Evolutionary conservation across 1,140 invertebrate genomes (phyloP).

Genomic region (Vanessa tameamea): DNA sequence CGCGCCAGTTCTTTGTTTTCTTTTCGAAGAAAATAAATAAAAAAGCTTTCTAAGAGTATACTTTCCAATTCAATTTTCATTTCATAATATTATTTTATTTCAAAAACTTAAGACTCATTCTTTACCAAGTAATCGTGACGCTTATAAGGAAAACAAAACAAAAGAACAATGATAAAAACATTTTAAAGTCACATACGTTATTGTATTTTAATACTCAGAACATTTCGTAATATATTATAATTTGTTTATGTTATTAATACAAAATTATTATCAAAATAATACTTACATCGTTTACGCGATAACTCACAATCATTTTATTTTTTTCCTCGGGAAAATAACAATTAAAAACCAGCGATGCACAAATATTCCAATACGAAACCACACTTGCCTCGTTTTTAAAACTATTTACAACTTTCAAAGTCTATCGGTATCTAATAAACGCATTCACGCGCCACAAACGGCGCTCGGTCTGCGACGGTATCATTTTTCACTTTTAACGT

Average conservation of each 20-base stretch:
- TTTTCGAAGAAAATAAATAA: conserved; percentile 19
- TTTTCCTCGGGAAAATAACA: conserved; percentile 28
- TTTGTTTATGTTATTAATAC: background rate
- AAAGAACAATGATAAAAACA: conserved; percentile 9
- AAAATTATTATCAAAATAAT: conserved; percentile 26
- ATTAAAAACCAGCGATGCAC: conserved; percentile 34
- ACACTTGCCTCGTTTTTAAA: conserved; percentile 40
- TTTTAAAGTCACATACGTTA: background rate
- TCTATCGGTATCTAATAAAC: conserved; percentile 59
- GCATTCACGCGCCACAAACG: conserved; percentile 45
- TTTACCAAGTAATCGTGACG: conserved; percentile 11
- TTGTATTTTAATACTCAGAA: background rate
- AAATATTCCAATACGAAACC: conserved; percentile 41
- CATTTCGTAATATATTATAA: background rate
- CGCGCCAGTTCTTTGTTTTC: conserved; percentile 45
- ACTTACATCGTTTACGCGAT: conserved; percentile 30
- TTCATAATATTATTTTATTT: background rate
- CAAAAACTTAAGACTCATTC: background rate
- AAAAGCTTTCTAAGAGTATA: conserved; percentile 38
- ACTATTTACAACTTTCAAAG: conserved; percentile 58
- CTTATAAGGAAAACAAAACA: conserved; percentile 23
- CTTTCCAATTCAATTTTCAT: conserved; percentile 19
- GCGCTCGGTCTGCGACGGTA: conserved; percentile 24
- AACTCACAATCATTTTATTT: conserved; percentile 26
- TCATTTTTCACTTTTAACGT: conserved; percentile 32